Conservation (phyloP, 1,140 invertebrate genomes). For the Camponotus vicinus region DNA sequence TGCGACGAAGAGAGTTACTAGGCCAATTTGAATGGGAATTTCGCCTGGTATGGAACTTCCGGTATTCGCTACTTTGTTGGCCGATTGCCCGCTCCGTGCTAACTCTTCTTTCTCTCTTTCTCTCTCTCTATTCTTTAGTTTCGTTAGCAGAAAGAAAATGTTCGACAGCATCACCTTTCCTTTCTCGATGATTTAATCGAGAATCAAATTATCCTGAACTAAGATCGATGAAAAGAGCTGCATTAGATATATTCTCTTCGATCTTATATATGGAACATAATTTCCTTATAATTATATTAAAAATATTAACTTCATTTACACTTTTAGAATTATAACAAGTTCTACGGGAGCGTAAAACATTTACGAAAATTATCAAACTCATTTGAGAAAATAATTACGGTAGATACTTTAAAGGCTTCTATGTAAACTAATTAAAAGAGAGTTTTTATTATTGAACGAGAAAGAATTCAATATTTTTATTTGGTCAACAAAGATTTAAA, state of each 20-base stretch:
- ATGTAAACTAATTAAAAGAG: slow-evolving; percentile 26
- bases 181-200: slow-evolving; percentile 23
- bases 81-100: slow-evolving; percentile 24
- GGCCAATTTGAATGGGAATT: slow-evolving; percentile 67
- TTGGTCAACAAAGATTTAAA: slow-evolving; percentile 15
- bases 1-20: slow-evolving; percentile 39
- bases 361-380: neutral
- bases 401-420: neutral
- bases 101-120: slow-evolving; percentile 37
- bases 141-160: slow-evolving; percentile 24
- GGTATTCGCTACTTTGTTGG: slow-evolving; percentile 33
- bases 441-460: slow-evolving; percentile 9
- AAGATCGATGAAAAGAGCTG: neutral
- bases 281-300: slow-evolving; percentile 8
- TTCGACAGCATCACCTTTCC: slow-evolving; percentile 15
- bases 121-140: neutral
- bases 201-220: slow-evolving; percentile 18
- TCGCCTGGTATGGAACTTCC: slow-evolving; percentile 40
- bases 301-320: neutral
- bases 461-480: neutral
- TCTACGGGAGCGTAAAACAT: neutral
- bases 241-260: neutral
- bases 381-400: slow-evolving; percentile 17
- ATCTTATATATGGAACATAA: slow-evolving; percentile 8
- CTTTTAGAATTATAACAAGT: neutral